Percentiles rank a stretch among this genome's conserved stretches.
phyloP scores from a whole-genome alignment of 2,888 invertebrate genomes.

The Athalia cordata region DNA sequence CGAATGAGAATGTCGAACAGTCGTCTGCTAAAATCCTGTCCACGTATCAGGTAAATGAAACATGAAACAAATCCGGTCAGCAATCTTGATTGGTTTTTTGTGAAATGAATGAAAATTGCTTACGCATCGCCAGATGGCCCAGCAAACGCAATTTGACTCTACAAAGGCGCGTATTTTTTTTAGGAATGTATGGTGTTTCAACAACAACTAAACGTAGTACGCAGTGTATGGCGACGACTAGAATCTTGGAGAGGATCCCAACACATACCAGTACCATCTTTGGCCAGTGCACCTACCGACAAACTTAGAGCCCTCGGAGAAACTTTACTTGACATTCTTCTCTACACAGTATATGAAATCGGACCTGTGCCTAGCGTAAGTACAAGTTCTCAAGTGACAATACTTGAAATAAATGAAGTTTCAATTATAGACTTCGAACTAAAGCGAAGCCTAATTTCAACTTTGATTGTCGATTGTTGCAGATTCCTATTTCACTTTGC shows the following conservation, averaged over 20 bases:
- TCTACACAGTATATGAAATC: conserved; percentile 81
- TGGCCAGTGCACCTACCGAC: conserved; percentile 84
- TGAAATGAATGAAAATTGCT: background rate
- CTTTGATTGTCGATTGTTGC: conserved; percentile 47
- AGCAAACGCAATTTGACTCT: background rate
- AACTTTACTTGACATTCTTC: conserved; percentile 86
- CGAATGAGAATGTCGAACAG: conserved; percentile 78
- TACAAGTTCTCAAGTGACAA: conserved; percentile 46
- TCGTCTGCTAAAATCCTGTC: conserved; percentile 77
- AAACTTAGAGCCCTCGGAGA: conserved; percentile 89
- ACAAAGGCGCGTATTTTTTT: conserved; percentile 50
- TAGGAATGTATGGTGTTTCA: conserved; percentile 92
- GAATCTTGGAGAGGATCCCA: conserved; percentile 75
- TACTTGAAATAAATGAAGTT: conserved; percentile 26
- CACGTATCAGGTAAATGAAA: conserved; percentile 76
- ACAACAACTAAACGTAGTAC: conserved; percentile 90
- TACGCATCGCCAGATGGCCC: too few species aligned
- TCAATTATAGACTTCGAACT: too few species aligned
- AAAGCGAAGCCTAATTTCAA: background rate
- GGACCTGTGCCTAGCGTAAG: conserved; percentile 73
- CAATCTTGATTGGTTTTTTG: background rate
- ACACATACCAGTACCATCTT: conserved; percentile 72
- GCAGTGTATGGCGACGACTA: conserved; percentile 84
- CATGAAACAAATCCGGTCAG: background rate
- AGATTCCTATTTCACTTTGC: conserved; percentile 71